These are phyloP conservation scores for Neogobius melanostomus DNA, from an alignment of 2,113 vertebrate genomes.

Conservation along the genomic window DNA sequence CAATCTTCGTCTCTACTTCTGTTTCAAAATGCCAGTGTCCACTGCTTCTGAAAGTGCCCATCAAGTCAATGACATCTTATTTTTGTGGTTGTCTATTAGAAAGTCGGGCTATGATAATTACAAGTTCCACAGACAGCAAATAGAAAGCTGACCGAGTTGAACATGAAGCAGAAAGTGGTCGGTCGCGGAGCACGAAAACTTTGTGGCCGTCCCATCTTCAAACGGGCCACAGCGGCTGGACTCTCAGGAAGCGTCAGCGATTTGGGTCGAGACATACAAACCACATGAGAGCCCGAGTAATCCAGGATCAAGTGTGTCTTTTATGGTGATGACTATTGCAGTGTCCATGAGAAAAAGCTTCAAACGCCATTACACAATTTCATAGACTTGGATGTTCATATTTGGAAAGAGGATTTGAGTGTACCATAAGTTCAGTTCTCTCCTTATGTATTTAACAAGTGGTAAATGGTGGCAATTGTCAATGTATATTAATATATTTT, in stretches of 20 bases:
- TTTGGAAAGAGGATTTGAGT: background rate
- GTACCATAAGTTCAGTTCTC: no score
- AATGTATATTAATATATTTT: no score
- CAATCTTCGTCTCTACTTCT: no score
- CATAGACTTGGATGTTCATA: background rate
- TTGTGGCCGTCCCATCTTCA: background rate
- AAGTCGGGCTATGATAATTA: background rate
- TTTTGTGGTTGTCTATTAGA: background rate
- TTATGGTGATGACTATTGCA: slow-evolving; percentile 3
- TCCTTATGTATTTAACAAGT: no score
- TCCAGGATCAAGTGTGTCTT: background rate
- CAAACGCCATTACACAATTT: background rate
- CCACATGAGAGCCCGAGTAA: background rate
- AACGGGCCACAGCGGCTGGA: slow-evolving; percentile 1
- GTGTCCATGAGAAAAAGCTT: background rate
- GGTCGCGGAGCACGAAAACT: background rate
- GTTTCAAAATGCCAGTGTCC: no score
- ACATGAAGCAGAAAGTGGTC: background rate
- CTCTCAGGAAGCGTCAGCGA: background rate
- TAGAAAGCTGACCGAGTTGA: background rate
- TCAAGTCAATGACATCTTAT: background rate
- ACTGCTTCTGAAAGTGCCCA: background rate
- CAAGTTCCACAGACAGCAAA: background rate
- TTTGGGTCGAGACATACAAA: background rate
- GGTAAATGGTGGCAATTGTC: no score